Base-by-base conservation (phyloP, 2,113 vertebrate species). In the Machaerirhynchus nigripectus region DNA sequence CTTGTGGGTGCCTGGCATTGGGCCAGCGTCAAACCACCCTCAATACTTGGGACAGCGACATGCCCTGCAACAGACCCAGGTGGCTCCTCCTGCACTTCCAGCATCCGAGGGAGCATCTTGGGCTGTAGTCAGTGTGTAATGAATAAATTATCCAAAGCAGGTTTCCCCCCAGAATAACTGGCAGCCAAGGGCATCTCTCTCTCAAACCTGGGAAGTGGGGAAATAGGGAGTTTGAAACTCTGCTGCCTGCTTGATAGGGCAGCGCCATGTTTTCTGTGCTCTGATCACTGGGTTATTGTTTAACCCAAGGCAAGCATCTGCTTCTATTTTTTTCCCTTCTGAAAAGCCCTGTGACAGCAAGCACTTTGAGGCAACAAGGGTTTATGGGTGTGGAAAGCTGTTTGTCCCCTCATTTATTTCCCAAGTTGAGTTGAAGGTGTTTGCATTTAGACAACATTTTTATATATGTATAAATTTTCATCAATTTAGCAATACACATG, bases 401-500 rank as follows among this genome's bases (percentile, higher is more conserved):
- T 52, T 52, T 28, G 26, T 52, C 15, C 50, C 50, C 27, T 52
- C 27, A 52, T 52, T 52, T 52, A 52, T 52, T 52, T 52, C 27
- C 50, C 50, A 52, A 52, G 50, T 52, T 52, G 15, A 28, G 27
- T 52, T 52, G 50, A 52, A 52, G 26, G 27, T 52, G 50, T 52
- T 52, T 73, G 16, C 3, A 35, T 83, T 61, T 42, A 15, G 23
- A 35, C 5, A 35, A 28, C 3, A 2, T 31, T 30, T 31, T 27
- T 17, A 3, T 5, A 21, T 22, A n/a, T 23, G 12, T 39, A 39
- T 44, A 15, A 27, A 50, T 8, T 37, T 77, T 26, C 7, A 63
- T 53, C 7, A 28, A 3, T 42, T 59, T 53, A 70, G 15, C 11
- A 17, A 26, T 37, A 37, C 8, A 59, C 0, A 0, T 30, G 20